phyloP scores from a whole-genome alignment of 2,888 invertebrate genomes.

The Eurytoma californica region DNA sequence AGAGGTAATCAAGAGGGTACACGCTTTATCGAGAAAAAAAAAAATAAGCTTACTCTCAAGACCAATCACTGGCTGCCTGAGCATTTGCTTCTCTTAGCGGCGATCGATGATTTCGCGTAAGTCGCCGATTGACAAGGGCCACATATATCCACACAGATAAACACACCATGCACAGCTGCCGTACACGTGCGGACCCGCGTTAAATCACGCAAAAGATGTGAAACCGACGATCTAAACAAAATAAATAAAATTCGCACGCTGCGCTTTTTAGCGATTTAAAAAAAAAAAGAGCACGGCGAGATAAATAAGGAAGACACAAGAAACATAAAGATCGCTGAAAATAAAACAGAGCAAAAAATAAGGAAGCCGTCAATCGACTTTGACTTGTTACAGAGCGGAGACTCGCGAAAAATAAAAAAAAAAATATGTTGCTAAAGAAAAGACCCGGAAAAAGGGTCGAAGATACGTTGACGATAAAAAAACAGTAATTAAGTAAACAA shows the following conservation, averaged over 20 bases:
- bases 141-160: background rate
- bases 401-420: constrained; percentile 7
- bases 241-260: background rate
- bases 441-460: background rate
- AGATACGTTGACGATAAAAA: background rate
- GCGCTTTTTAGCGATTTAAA: constrained; percentile 18
- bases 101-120: constrained; percentile 40
- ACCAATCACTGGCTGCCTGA: constrained; percentile 74
- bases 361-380: constrained; percentile 10
- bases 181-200: background rate
- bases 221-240: background rate
- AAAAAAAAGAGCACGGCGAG: constrained; percentile 8
- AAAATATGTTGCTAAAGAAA: background rate
- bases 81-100: constrained; percentile 65
- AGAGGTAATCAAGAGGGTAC: background rate
- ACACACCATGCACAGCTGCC: background rate
- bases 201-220: background rate
- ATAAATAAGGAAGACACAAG: constrained; percentile 28
- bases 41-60: constrained; percentile 51
- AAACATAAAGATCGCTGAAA: constrained; percentile 34
- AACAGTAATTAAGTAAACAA: background rate
- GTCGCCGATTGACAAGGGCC: background rate
- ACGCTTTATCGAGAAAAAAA: constrained; percentile 2
- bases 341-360: background rate
- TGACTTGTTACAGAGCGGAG: background rate